A percentile compares a stretch with the other conserved stretches of the same genome.
Evolutionary conservation across 2,888 invertebrate species (phyloP).

Genomic region (Bruchidius siliquastri): DNA sequence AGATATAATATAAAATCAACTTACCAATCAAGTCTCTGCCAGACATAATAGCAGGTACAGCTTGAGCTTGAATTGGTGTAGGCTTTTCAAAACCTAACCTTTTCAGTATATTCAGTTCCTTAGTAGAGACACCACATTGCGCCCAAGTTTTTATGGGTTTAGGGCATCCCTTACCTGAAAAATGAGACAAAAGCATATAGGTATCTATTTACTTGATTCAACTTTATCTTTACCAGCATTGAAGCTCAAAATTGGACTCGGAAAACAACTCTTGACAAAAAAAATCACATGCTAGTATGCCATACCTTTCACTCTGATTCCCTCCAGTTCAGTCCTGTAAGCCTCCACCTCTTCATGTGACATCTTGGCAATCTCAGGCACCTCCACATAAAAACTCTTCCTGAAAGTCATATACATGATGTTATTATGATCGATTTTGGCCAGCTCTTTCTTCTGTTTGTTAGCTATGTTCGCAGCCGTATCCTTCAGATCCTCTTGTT

Average conservation of each 20-base stretch:
- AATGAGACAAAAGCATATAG: no score
- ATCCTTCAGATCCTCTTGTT: conserved; percentile 89
- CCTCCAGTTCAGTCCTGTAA: conserved; percentile 86
- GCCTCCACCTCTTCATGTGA: conserved; percentile 79
- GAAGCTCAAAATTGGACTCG: no score
- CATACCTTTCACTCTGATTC: conserved; percentile 90
- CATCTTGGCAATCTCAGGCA: conserved; percentile 91
- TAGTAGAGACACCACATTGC: conserved; percentile 95
- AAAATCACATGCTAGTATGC: no score
- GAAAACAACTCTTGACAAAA: no score
- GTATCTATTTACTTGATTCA: no score
- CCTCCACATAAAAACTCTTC: conserved; percentile 97
- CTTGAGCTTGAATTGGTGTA: conserved; percentile 98
- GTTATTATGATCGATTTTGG: conserved; percentile 84
- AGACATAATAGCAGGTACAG: conserved; percentile 95
- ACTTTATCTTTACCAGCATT: no score
- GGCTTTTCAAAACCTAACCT: conserved; percentile 92
- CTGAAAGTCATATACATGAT: conserved; percentile 77
- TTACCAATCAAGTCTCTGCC: conserved; percentile 85
- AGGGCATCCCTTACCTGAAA: conserved; percentile 77
- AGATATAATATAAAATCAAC: conserved; percentile 1
- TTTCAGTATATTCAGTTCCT: conserved; percentile 87
- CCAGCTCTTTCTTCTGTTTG: conserved; percentile 87
- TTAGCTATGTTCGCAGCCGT: conserved; percentile 84
- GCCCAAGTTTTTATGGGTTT: conserved; percentile 96